Base-by-base conservation (phyloP, 2,113 vertebrate species). In the Thymallus thymallus region DNA sequence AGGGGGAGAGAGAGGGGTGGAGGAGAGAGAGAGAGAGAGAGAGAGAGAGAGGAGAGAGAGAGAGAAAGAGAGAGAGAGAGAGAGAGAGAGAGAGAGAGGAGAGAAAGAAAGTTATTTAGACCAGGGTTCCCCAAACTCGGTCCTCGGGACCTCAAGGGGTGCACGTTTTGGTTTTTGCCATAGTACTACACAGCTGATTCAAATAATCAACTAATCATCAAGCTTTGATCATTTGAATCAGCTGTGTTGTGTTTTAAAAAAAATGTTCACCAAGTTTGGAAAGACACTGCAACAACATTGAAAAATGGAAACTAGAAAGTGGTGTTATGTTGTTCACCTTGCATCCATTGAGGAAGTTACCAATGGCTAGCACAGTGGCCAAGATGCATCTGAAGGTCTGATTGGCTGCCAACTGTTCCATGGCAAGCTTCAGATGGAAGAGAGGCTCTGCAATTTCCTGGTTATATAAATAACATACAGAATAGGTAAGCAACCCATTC, bases 391-490 rank as follows among this genome's bases (percentile, higher is more conserved):
- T 90, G 22, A 94, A 93, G 9, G 93, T 94, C 70, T 90, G 87
- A 76, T 90, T 94, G 69, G 80, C 77, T 5, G 90, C 79, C 4
- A 94, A 85, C 69, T 94, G 93, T 29, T 94, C 91, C 91, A 94
- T 93, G 58, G 90, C 92, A 51, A 90, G 48, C 82, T 94, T 94
- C 67, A 94, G 87, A 60, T 94, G 87, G 77, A 92, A 94, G 23
- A 94, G 92, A 71, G 93, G 92, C 74, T 93, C 91, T 1, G 93
- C 93, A 10, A 94, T 88, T 81, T 94, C 93, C 93, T 94, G 81
- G 51, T 22, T 10, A 68, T 1, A 55, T 30, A 60, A 68, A 16
- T 13, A 9, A 67, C 7, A 63, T 1, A 18, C 5, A 45, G 45
- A 69, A 24, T 20, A 4, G 41, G 7, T 18, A 55, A 22, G n/a